phyloP scores from a whole-genome alignment of 2,888 invertebrate genomes.

The Phlogophora meticulosa region DNA sequence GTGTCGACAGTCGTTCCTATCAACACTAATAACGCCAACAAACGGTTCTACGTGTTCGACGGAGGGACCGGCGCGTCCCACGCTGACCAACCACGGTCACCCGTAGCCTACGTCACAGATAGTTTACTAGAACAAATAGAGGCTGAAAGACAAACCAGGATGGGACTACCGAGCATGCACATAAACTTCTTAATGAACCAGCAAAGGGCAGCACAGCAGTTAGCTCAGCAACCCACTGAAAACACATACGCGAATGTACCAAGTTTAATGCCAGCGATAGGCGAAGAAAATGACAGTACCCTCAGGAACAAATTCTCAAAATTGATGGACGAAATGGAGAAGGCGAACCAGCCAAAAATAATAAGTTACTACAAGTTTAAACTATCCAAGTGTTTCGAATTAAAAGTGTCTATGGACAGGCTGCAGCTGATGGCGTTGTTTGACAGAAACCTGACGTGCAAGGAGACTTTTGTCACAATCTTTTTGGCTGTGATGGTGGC shows the following conservation, averaged over 20 bases:
- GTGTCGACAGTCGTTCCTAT: constrained; percentile 87
- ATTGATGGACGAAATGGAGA: constrained; percentile 90
- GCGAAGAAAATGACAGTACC: constrained; percentile 90
- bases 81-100: constrained; percentile 85
- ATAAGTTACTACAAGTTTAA: constrained; percentile 95
- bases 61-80: constrained; percentile 81
- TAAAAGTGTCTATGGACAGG: constrained; percentile 98
- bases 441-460: constrained; percentile 96
- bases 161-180: constrained; percentile 89
- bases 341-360: constrained; percentile 89
- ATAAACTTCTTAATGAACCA: constrained; percentile 87
- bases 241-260: constrained; percentile 81
- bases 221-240: constrained; percentile 79
- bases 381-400: constrained; percentile 91
- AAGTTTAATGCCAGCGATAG: constrained; percentile 89
- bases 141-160: constrained; percentile 86
- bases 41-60: constrained; percentile 88
- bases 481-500: constrained; percentile 96
- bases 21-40: constrained; percentile 83
- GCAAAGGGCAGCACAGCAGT: constrained; percentile 82
- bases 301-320: constrained; percentile 90
- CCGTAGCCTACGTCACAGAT: constrained; percentile 88
- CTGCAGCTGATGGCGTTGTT: constrained; percentile 97
- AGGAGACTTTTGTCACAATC: constrained; percentile 95
- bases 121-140: constrained; percentile 88